phyloP scores from a whole-genome alignment of 1,140 invertebrate genomes.

The Sycobia sp. region DNA sequence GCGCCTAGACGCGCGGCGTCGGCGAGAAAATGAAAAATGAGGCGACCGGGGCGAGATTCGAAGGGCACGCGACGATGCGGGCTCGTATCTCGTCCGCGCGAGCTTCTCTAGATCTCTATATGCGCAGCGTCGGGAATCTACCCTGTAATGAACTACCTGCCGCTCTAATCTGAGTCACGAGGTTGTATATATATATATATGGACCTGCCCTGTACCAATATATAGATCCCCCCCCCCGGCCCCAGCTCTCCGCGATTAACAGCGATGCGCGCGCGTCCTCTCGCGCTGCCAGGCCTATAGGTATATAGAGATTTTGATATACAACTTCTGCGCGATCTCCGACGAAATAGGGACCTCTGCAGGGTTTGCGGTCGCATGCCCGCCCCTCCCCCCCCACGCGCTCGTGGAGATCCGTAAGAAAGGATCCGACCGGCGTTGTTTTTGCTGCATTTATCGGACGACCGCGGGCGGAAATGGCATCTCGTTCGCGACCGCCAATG shows the following conservation, averaged over 20 bases:
- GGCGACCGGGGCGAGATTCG: constrained; percentile 13
- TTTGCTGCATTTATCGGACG: background rate
- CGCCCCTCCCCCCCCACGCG: too few relatives aligned
- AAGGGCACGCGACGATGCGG: constrained; percentile 41
- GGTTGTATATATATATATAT: too few relatives aligned
- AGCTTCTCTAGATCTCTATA: background rate
- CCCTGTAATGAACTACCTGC: constrained; percentile 43
- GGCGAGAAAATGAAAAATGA: too few relatives aligned
- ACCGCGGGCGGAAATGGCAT: background rate
- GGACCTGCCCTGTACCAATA: too few relatives aligned
- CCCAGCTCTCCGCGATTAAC: too few relatives aligned
- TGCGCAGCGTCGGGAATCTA: constrained; percentile 9
- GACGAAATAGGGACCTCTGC: too few relatives aligned
- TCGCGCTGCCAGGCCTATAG: too few relatives aligned
- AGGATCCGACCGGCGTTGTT: background rate
- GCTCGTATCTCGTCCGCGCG: background rate
- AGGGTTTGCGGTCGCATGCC: too few relatives aligned
- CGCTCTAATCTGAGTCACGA: constrained; percentile 23
- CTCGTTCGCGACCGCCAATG: background rate
- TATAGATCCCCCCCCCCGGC: too few relatives aligned
- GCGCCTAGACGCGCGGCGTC: background rate
- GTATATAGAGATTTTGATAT: too few relatives aligned
- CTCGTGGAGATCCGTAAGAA: background rate
- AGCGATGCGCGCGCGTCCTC: too few relatives aligned
- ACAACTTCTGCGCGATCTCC: too few relatives aligned